Evolutionary conservation across 2,888 invertebrate species (phyloP).

Genomic region (Cremastinae sp.): DNA sequence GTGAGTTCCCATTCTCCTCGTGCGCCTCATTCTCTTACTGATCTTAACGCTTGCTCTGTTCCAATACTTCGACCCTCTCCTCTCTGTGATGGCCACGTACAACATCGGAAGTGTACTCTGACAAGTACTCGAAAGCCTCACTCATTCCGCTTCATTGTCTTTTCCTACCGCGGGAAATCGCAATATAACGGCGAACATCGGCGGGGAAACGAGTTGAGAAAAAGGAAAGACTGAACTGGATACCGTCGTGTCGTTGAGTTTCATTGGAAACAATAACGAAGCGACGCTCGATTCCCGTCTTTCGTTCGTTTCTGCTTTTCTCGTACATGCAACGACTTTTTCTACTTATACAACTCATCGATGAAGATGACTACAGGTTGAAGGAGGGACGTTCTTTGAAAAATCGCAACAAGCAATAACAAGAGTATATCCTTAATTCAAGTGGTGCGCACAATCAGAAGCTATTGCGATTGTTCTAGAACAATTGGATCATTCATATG

Average conservation of each 20-base stretch:
- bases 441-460: too few relatives aligned
- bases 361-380: conserved; percentile 40
- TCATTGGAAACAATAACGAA: conserved; percentile 54
- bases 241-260: conserved; percentile 30
- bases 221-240: conserved; percentile 15
- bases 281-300: conserved; percentile 48
- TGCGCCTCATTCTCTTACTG: not conserved
- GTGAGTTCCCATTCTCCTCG: not conserved
- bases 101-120: conserved; percentile 6
- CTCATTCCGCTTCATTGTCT: conserved; percentile 38
- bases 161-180: conserved; percentile 22
- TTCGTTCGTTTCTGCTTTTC: conserved; percentile 25
- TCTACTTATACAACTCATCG: conserved; percentile 35
- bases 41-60: conserved; percentile 35
- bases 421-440: too few relatives aligned
- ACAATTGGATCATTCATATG: too few relatives aligned
- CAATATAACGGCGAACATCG: conserved; percentile 9
- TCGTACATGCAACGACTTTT: conserved; percentile 39
- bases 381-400: too few relatives aligned
- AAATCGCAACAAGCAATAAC: too few relatives aligned
- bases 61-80: conserved; percentile 25
- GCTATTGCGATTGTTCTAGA: too few relatives aligned
- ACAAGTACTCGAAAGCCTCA: conserved; percentile 14
- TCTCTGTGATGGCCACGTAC: conserved; percentile 9
- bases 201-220: conserved; percentile 46